phyloP scores from a whole-genome alignment of 2,113 vertebrate genomes.

The Notiomystis cincta region DNA sequence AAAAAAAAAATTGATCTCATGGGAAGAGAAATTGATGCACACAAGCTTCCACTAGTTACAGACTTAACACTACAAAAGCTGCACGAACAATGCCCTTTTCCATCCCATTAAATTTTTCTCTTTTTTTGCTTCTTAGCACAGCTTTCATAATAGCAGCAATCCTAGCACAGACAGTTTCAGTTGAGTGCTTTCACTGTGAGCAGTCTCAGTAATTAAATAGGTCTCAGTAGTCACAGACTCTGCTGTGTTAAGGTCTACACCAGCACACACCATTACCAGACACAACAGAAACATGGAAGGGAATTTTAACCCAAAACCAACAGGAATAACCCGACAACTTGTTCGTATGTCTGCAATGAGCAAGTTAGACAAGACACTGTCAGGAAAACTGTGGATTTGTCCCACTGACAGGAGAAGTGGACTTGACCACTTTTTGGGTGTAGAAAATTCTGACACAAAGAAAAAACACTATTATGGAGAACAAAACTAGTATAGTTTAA shows the following conservation, averaged over 20 bases:
- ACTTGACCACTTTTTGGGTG: not conserved
- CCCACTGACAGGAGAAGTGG: not conserved
- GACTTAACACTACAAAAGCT: not conserved
- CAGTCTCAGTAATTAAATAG: not conserved
- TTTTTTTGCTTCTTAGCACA: not conserved
- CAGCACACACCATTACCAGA: not conserved
- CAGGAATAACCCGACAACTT: not conserved
- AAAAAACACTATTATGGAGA: not conserved
- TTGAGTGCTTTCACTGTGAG: not conserved
- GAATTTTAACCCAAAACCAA: not conserved
- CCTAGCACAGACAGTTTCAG: not conserved
- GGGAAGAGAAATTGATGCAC: not conserved
- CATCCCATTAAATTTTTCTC: not conserved
- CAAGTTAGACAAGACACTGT: not conserved
- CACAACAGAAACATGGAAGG: not conserved
- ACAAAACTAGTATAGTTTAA: not conserved
- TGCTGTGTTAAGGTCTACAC: not conserved
- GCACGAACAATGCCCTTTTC: not conserved
- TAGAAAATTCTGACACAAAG: not conserved
- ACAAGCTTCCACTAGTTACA: not conserved
- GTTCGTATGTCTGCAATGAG: not conserved
- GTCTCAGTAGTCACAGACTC: not conserved
- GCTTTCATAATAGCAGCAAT: not conserved
- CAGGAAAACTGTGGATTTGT: not conserved
- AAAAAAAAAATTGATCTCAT: not conserved